Evolutionary conservation across 1,140 invertebrate genomes (phyloP), one percentile per base, ranked within the genome.

Genomic region (Drosophila micromelanica): DNA sequence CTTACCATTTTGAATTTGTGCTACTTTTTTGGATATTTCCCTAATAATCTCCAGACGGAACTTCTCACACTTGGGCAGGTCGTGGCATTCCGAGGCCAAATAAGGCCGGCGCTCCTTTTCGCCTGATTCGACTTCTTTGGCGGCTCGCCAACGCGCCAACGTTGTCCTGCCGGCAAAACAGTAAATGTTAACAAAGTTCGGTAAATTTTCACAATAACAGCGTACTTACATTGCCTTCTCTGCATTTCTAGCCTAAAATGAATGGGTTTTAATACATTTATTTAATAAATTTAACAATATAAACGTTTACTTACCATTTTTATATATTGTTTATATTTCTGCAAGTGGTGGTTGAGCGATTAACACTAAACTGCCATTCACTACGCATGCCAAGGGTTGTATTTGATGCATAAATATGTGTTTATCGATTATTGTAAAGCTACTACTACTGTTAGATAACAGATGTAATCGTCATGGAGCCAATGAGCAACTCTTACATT

Each of bases 21-120:
- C 96, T n/a, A 99, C 98, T 94, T 99, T 99, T 87, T 98, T 98
- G 0, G 98, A 97, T 40, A 99, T 97, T 93, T 99, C 99, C 69
- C 98, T 93, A 52, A 99, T 98, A 63, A 99, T 98, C 92, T 99
- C 98, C 92, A 98, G 94, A 80, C 98, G 94, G 96, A 97, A 99
- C 93, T 98, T 98, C 90, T 99, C 98, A 52, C 97, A 97, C 91
- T 98, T 96, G 49, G 95, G 95, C 9, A 99, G 92, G 92, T 98
- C 96, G 84, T 95, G 95, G 92, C 98, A 99, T 82, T 99, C 97
- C 1, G 97, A 98, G 0, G 98, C 98, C 37, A 99, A 93, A 90
- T 97, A 98, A 0, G 98, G 98, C 54, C 98, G 93, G 5, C 98
- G 93, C 87, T 98, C 97, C 90, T 97, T 95, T 54, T 95, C 94